Evolutionary conservation across 2,888 invertebrate species (phyloP).

Genomic region (Enoplolaimus lenunculus): DNA sequence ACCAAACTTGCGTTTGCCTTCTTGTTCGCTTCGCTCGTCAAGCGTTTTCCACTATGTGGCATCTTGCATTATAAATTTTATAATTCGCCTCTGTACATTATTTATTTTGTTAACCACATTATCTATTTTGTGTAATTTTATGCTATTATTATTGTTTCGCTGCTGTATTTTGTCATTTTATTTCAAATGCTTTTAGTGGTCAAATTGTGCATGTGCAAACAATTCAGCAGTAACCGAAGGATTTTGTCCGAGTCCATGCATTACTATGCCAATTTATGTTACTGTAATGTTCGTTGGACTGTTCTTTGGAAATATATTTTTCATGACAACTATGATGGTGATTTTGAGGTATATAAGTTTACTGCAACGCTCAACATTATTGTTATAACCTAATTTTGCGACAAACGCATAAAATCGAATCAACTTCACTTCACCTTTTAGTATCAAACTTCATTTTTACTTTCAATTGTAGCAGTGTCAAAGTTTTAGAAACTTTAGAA

Average conservation of each 20-base stretch:
- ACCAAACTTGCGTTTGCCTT: no score
- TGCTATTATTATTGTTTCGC: no score
- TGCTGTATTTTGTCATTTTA: no score
- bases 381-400: neutral
- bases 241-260: conserved; percentile 11
- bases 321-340: conserved; percentile 34
- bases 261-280: conserved; percentile 25
- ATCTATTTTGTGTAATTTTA: no score
- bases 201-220: conserved; percentile 12
- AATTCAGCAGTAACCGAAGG: neutral
- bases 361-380: neutral
- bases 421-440: neutral
- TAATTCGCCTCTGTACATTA: no score
- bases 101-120: no score
- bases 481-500: no score
- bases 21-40: no score
- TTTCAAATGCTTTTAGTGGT: conserved; percentile 21
- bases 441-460: no score
- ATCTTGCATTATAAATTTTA: no score
- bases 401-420: neutral
- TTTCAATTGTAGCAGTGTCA: no score
- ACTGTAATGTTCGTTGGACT: conserved; percentile 31
- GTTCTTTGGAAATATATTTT: conserved; percentile 33
- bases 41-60: no score
- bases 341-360: conserved; percentile 27